Conservation (phyloP, 2,797 vertebrate genomes). For the Enteromius trimaculatus region DNA sequence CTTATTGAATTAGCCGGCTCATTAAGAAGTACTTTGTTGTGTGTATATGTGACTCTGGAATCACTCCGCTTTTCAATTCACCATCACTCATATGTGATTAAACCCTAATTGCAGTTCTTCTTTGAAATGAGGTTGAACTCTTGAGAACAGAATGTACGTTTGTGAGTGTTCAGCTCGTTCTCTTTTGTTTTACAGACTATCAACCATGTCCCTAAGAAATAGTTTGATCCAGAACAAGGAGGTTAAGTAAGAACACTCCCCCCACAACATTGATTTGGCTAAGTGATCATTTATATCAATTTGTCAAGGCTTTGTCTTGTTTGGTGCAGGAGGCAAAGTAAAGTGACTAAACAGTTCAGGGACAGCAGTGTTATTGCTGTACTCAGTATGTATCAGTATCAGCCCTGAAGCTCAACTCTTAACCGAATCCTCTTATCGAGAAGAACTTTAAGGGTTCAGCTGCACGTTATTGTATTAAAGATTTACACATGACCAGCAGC, state of each 20-base stretch:
- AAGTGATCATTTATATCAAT: conserved; percentile 58
- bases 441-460: conserved; percentile 3
- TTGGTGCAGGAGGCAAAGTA: conserved; percentile 24
- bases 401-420: conserved; percentile 12
- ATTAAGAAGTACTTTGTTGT: conserved; percentile 51
- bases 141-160: not conserved
- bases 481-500: conserved; percentile 19
- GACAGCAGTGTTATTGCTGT: conserved; percentile 21
- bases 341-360: conserved; percentile 4
- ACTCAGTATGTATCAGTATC: conserved; percentile 16
- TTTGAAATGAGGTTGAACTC: conserved; percentile 22
- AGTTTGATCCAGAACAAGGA: conserved; percentile 22
- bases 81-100: conserved; percentile 39
- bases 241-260: conserved; percentile 27
- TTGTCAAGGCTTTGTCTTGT: conserved; percentile 46
- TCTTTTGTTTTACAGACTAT: conserved; percentile 18
- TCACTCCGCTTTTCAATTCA: conserved; percentile 34
- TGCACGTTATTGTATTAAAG: conserved; percentile 26
- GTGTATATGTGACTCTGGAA: conserved; percentile 48
- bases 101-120: conserved; percentile 22
- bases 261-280: conserved; percentile 51
- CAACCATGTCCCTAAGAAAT: conserved; percentile 5
- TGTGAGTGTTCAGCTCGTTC: conserved; percentile 2
- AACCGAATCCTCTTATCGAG: conserved; percentile 13
- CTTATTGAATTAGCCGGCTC: conserved; percentile 57